Evolutionary conservation across 2,797 vertebrate species (phyloP).

Genomic region (Pangasius larnaudii): DNA sequence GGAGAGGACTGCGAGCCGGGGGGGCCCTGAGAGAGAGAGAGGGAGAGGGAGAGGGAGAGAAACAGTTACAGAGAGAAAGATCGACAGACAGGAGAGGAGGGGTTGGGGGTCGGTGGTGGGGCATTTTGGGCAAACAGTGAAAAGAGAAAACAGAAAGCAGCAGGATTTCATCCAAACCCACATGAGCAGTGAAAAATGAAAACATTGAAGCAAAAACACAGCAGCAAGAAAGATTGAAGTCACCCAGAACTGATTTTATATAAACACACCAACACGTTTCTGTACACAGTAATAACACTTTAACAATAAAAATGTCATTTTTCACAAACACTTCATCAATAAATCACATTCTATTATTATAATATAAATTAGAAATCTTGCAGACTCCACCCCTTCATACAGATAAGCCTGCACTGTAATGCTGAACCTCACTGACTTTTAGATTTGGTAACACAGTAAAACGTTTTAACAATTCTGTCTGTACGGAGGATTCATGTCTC

Average conservation of each 20-base stretch:
- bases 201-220: neutral
- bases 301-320: neutral
- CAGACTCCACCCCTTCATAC: neutral
- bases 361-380: neutral
- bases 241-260: neutral
- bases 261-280: neutral
- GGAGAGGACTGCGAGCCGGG: conserved; percentile 99
- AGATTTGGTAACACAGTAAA: no score
- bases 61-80: neutral
- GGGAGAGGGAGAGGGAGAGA: conserved; percentile 63
- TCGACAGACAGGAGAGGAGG: conserved; percentile 19
- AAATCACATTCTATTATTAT: neutral
- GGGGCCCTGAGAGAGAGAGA: conserved; percentile 89
- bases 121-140: conserved; percentile 45
- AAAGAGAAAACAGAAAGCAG: conserved; percentile 1
- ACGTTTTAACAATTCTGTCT: neutral
- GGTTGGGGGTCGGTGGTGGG: neutral
- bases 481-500: no score
- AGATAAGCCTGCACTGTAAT: neutral
- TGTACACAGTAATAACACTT: neutral
- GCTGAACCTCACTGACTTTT: neutral
- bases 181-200: neutral
- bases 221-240: neutral
- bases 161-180: conserved; percentile 1
- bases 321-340: neutral